Conservation (phyloP, 2,797 vertebrate genomes). For the Pogonophryne albipinna region DNA sequence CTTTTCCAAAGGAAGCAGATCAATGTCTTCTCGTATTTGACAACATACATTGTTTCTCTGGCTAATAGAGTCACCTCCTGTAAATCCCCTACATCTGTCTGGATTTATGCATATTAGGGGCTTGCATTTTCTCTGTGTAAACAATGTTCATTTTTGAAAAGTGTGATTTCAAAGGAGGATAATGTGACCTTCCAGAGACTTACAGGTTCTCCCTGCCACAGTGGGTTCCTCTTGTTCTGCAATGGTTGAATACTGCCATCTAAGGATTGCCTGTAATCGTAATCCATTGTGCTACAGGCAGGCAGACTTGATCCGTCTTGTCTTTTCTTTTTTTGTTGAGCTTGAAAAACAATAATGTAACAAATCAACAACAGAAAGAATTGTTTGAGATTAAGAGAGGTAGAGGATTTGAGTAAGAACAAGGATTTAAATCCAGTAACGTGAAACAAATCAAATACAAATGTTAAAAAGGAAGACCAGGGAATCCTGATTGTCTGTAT, state of each 20-base stretch:
- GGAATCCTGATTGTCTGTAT: not conserved
- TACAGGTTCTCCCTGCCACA: constrained; percentile 11
- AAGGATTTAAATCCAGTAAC: not conserved
- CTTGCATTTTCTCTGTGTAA: constrained; percentile 32
- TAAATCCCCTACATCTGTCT: constrained; percentile 44
- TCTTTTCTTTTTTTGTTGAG: constrained; percentile 13
- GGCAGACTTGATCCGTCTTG: constrained; percentile 26
- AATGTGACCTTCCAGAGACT: constrained; percentile 50
- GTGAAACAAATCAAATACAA: constrained; percentile 3
- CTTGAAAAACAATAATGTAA: constrained; percentile 30
- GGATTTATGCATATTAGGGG: constrained; percentile 34
- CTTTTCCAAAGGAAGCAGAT: constrained; percentile 1
- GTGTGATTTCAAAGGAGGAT: constrained; percentile 35
- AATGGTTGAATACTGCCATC: constrained; percentile 81
- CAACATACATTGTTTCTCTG: not conserved
- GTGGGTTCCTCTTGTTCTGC: constrained; percentile 49
- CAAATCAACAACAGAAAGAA: constrained; percentile 7
- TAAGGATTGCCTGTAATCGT: constrained; percentile 70
- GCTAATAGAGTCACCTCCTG: constrained; percentile 20
- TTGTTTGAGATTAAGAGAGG: constrained; percentile 28
- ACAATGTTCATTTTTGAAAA: constrained; percentile 38
- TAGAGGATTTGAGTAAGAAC: not conserved
- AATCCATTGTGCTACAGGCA: constrained; percentile 52
- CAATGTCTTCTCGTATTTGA: constrained; percentile 9
- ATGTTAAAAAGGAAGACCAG: not conserved